Base-by-base conservation (phyloP, 1,140 invertebrate genomes). In the Pissodes strobi region DNA sequence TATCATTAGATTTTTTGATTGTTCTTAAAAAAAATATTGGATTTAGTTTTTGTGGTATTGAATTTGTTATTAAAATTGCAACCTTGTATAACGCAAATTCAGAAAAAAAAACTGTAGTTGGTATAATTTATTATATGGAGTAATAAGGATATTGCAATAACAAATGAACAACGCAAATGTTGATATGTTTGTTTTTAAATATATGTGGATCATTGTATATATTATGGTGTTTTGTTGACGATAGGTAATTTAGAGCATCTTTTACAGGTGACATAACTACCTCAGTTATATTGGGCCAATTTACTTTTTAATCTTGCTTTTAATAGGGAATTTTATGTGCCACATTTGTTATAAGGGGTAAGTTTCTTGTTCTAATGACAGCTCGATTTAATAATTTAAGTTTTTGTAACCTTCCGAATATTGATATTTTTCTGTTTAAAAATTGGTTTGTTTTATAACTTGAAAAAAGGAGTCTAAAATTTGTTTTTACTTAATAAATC, bases 221-320 rank as follows among this genome's bases (percentile, higher is more conserved):
- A 69, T 66, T 63, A 65, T 41, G 15, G 27, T 53, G 59, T 67
- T 64, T 59, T 57, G 49, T 68, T 67, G 34, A 64, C 27, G 37
- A 69, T 73, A 60, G 63, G 67, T 70, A 73, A 62, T 62, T 70
- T 68, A 73, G 59, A 64, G 41, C 70, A 61, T 68, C 69, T 70
- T 70, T 72, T 67, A 60, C 60, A 61, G 58, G 72, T 69, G 58
- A 76, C 69, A 56, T 69, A 74, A 64, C 74, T 76, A 76, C 74
- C 74, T 76, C 74, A 74, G 70, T 76, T 76, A 22, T 62, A 64
- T 72, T 71, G 72, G 73, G 72, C 72, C 72, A 74, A 73, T 73
- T 68, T 64, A 51, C 10, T 60, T 48, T 48, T 23, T 19, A 17
- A 25, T 38, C 37, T n/a, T 8, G 13, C n/a, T 39, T 49, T 52